Percentiles rank a stretch among this genome's conserved stretches.
Evolutionary conservation across 1,140 invertebrate species (phyloP).

Genomic region (Drosophila equinoxialis): DNA sequence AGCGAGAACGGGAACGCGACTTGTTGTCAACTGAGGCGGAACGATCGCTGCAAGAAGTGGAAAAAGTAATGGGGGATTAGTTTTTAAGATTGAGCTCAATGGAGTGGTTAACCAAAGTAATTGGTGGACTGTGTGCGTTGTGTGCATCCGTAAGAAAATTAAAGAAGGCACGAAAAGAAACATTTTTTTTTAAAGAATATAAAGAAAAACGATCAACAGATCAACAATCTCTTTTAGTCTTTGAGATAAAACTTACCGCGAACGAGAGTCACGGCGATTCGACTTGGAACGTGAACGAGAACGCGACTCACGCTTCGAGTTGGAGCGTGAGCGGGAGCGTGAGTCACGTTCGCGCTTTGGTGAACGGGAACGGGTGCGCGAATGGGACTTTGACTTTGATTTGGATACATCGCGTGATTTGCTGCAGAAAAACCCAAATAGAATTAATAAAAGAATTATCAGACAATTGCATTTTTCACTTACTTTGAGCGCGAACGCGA

Average conservation of each 20-base stretch:
- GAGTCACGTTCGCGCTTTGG: conserved; percentile 82
- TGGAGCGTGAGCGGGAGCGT: conserved; percentile 77
- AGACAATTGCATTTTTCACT: conserved; percentile 26
- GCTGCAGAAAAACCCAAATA: conserved; percentile 42
- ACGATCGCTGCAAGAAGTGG: conserved; percentile 81
- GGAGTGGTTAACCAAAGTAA: conserved; percentile 47
- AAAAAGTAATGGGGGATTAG: conserved; percentile 23
- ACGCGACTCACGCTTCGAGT: conserved; percentile 82
- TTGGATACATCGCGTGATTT: conserved; percentile 83
- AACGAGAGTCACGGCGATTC: conserved; percentile 81
- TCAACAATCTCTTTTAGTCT: neutral
- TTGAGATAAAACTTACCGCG: conserved; percentile 69
- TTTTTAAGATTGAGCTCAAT: conserved; percentile 37
- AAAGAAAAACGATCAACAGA: conserved; percentile 6
- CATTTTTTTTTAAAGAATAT: conserved; percentile 32
- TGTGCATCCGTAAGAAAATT: conserved; percentile 69
- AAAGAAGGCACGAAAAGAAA: conserved; percentile 73
- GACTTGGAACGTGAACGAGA: conserved; percentile 83
- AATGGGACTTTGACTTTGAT: conserved; percentile 85
- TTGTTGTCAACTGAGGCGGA: conserved; percentile 82
- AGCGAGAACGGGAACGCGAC: conserved; percentile 83
- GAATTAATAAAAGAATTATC: neutral
- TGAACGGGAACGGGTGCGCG: conserved; percentile 82
- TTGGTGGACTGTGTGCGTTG: conserved; percentile 43
- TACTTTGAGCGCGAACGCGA: conserved; percentile 84